Base-by-base conservation (phyloP, 1,140 invertebrate genomes). In the Holcopasites calliopsidis region DNA sequence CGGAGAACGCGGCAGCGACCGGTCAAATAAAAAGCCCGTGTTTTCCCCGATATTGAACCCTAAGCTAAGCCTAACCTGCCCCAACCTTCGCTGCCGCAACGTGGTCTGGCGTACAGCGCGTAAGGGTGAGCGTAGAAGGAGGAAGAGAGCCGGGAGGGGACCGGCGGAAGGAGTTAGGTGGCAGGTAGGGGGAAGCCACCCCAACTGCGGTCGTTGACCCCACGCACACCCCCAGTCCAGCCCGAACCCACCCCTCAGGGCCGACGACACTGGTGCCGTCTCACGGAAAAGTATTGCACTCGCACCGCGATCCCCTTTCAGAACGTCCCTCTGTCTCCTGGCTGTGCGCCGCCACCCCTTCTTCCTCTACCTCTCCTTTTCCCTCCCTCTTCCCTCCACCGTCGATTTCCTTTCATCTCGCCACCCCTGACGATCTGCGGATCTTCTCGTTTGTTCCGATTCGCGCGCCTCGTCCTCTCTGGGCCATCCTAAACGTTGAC, bases 21-120 rank as follows among this genome's bases (percentile, higher is more conserved):
- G 87, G 89, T 89, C 87, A 89, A 89, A 89, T 89, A 89, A 89
- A n/a, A 89, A 87, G 85, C 83, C 76, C 85, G 76, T 86, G 85
- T 88, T 89, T 89, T 89, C 84, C 86, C 86, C 88, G 89, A 89
- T 89, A 90, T 90, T 90, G 89, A 90, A 89, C 87, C 88, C 88
- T 89, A 89, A 89, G 87, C 88, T 89, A 86, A 89, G 88, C 88
- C 88, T 89, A 90, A 89, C 89, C 89, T 89, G 86, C 83, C 86
- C 76, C 87, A 88, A 88, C 84, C 80, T 84, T 76, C 81, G 80
- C 79, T 85, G 81, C 82, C 83, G 77, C 83, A 85, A 86, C 82
- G 80, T 85, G 79, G 83, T 74, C 79, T 81, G 83, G 57, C 72
- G 76, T 85, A 79, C 62, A 81, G 80, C 81, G 72, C 84, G 85